Conservation (phyloP, 1,140 invertebrate genomes). For the Vanessa atalanta region DNA sequence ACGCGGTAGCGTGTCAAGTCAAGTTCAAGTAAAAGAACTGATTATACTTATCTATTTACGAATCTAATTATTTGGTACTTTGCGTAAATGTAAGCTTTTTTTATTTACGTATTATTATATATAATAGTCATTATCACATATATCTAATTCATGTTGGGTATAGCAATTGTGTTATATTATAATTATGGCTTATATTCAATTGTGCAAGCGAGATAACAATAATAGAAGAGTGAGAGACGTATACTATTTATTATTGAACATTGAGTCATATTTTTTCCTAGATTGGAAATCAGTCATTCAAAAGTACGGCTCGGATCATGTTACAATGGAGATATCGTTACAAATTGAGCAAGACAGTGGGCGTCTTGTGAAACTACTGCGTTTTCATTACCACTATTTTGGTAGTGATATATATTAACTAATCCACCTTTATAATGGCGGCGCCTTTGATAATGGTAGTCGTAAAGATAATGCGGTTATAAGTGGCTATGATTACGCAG, state of each 20-base stretch:
- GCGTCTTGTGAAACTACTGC: conserved; percentile 42
- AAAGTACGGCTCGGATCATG: background rate
- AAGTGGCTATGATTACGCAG: conserved; percentile 24
- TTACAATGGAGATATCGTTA: conserved; percentile 18
- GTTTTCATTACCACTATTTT: conserved; percentile 46
- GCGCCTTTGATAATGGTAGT: conserved; percentile 27
- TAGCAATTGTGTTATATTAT: no score
- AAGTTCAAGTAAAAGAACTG: no score
- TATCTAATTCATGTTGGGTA: no score
- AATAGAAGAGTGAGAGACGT: background rate
- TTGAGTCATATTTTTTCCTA: background rate
- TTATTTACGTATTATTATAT: no score
- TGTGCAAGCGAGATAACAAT: background rate
- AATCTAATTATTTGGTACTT: no score
- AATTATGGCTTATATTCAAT: no score
- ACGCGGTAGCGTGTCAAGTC: no score
- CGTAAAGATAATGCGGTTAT: conserved; percentile 27
- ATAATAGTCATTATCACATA: no score
- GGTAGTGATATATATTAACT: conserved; percentile 11
- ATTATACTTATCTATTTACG: no score
- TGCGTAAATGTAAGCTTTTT: no score
- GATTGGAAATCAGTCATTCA: background rate
- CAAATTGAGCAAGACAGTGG: conserved; percentile 38
- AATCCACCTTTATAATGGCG: conserved; percentile 9
- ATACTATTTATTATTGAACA: background rate